Evolutionary conservation across 2,797 vertebrate genomes (phyloP), one percentile per base, ranked within the genome.

Genomic region (Emydoidea blandingii): DNA sequence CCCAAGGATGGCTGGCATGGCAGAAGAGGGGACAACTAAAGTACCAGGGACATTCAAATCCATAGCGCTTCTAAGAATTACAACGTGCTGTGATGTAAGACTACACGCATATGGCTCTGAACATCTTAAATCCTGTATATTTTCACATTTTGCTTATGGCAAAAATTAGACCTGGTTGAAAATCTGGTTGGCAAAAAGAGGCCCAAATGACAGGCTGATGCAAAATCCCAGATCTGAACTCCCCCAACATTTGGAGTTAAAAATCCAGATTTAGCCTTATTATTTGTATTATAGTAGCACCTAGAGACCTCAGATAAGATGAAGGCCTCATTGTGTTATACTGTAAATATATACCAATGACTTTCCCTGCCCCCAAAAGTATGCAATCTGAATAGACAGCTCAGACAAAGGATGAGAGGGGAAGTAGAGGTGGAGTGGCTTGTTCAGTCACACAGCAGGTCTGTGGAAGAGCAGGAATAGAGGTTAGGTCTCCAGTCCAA

Each of bases 51-150:
- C 92, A 81, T 90, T 96, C 92, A 94, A 93, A 87, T 95, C 89
- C 79, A 91, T 91, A 76, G 31, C 90, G 23, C 16, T 91, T 84
- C 57, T 44, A 86, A 92, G 90, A 83, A 37, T 82, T 90, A 65
- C 86, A 88, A 47, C 87, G 92, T 87, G 89, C 90, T 90, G 78
- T 84, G 89, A 90, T 41, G 78, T 90, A 92, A 47, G 34, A 21
- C 88, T 12, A 2, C 80, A 88, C 85, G 87, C 95, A 93, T 92
- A 65, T 94, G 95, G 93, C 88, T 86, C 91, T 97, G 41, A 96
- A 94, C 47, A 88, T 89, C 85, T 93, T 94, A 89, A 52, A 57
- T 94, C 95, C 94, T 34, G 87, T 93, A 89, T 96, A 91, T 94
- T 97, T 94, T 95, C 96, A 95, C 84, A 87, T 96, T 96, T 96